Evolutionary conservation across 53 echinoderm and acorn worm genomes (phyloP).

Genomic region (Henricia sp.): DNA sequence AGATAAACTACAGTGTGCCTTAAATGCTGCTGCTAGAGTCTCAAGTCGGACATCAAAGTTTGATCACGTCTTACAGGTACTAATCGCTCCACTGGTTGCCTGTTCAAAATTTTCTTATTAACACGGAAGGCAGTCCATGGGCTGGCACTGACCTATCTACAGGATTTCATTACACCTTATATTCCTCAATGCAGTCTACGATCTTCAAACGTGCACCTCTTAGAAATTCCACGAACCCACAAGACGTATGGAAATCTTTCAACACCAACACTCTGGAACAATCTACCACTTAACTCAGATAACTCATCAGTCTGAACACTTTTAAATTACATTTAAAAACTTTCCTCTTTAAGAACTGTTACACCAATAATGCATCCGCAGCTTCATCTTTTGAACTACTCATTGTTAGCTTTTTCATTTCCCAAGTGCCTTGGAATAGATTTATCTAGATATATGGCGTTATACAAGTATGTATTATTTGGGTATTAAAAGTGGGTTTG

Average conservation of each 20-base stretch:
- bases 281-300: too few relatives aligned
- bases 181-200: constrained; percentile 2
- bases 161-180: neutral
- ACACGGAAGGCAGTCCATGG: neutral
- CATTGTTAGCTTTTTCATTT: too few relatives aligned
- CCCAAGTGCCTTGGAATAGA: too few relatives aligned
- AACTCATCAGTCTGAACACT: too few relatives aligned
- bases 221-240: neutral
- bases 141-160: neutral
- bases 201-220: neutral
- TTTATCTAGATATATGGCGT: too few relatives aligned
- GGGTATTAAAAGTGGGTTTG: too few relatives aligned
- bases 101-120: neutral
- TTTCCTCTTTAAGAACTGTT: too few relatives aligned
- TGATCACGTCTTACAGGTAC: constrained; percentile 49
- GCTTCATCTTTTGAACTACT: too few relatives aligned
- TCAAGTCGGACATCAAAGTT: constrained; percentile 28
- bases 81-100: constrained; percentile 32
- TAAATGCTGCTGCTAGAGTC: constrained; percentile 50
- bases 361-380: too few relatives aligned
- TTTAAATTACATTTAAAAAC: too few relatives aligned
- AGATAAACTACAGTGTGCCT: constrained; percentile 36
- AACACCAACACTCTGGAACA: too few relatives aligned
- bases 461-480: too few relatives aligned
- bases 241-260: neutral